Evolutionary conservation across 2,888 invertebrate species (phyloP), one percentile per base, ranked within the genome.

Genomic region (Stratiomys singularior): DNA sequence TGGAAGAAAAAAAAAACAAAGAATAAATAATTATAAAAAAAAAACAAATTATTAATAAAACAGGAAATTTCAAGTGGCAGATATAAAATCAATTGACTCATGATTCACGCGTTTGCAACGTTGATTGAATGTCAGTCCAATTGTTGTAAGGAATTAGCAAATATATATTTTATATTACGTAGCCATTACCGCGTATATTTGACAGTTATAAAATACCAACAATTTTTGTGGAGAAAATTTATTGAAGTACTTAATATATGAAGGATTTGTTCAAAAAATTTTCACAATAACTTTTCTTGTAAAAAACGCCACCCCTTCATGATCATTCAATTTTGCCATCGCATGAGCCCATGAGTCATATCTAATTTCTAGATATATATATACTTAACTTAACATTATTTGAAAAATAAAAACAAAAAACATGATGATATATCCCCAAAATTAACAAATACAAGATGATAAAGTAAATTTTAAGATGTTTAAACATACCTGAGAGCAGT

Each of bases 401-500:
- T 52, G 18, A 52, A 4, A 52, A 52, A 9, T 13, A 52, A 52
- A 52, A 52, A 44, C 44, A 44, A 44, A 9, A 44, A 44, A 44
- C 7, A 7, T 44, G 44, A 7, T 9, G 3, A 13, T n/a, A 18
- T 18, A 52, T n/a, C 52, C 4, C 7, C 52, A 52, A 52, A 13
- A 52, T n/a, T 18, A 52, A 52, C 4, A 52, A 52, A n/a, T 52
- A 52, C 15, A 52, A 52, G 4, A 18, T n/a, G 18, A 52, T 52
- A 52, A 13, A 52, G 37, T 37, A 37, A 3, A 37, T 37, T 52
- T 52, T 52, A 52, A 52, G 52, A 52, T 9, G 52, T 52, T 52
- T 52, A 52, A 52, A 13, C 15, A n/a, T 52, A 52, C 52, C 52
- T 52, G 52, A 52, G 18, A 52, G 52, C 52, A 52, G 52, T 52